A percentile compares a stretch with the other conserved stretches of the same genome.
phyloP scores from a whole-genome alignment of 2,888 invertebrate genomes.

The Pycnomerus fuliginosus region DNA sequence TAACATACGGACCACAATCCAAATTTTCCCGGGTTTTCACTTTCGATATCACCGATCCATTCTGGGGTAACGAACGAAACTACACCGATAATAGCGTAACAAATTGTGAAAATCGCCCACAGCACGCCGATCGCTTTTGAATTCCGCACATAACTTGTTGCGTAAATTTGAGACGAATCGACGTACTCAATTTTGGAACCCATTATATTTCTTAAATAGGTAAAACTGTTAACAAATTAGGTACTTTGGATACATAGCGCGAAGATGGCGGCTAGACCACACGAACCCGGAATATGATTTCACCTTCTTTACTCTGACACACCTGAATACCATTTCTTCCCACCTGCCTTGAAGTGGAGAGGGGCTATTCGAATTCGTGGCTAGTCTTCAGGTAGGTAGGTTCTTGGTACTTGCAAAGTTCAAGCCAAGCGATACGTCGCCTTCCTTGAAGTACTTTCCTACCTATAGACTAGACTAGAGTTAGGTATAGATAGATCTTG shows the following conservation, averaged over 20 bases:
- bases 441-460: too few species aligned
- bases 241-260: slow-evolving; percentile 9
- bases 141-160: slow-evolving; percentile 87
- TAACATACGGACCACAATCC: slow-evolving; percentile 91
- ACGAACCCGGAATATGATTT: slow-evolving; percentile 9
- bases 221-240: too few species aligned
- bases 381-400: too few species aligned
- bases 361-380: too few species aligned
- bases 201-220: slow-evolving; percentile 57
- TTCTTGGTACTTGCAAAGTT: too few species aligned
- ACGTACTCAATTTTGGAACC: slow-evolving; percentile 92
- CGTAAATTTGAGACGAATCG: slow-evolving; percentile 86
- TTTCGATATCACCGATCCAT: slow-evolving; percentile 75
- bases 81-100: slow-evolving; percentile 92
- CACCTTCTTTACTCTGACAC: slow-evolving; percentile 18
- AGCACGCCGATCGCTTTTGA: slow-evolving; percentile 94
- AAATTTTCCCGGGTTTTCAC: slow-evolving; percentile 86
- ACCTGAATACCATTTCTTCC: slow-evolving; percentile 23
- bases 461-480: too few species aligned
- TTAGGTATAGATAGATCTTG: too few species aligned
- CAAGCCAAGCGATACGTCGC: too few species aligned
- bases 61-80: slow-evolving; percentile 95
- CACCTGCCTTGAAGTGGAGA: too few species aligned
- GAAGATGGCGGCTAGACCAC: slow-evolving; percentile 14
- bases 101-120: slow-evolving; percentile 97